Evolutionary conservation across 2,113 vertebrate genomes (phyloP).

Genomic region (Sturnus vulgaris): DNA sequence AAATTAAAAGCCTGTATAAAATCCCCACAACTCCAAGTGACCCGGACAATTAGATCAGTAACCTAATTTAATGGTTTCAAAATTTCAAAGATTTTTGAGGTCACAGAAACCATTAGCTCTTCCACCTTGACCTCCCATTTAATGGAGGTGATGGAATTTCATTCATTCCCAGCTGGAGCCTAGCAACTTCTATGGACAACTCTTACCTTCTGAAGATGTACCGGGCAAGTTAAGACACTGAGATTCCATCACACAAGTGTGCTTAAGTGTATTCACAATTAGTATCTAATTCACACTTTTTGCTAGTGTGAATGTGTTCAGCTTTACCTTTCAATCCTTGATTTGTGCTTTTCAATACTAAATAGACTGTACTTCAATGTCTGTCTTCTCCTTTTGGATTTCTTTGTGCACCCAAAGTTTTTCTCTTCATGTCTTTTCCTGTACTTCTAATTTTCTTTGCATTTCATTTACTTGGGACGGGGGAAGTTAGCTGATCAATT

Average conservation of each 20-base stretch:
- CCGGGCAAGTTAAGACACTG: not conserved
- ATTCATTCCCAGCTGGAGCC: not conserved
- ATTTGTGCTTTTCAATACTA: not conserved
- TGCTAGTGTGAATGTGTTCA: not conserved
- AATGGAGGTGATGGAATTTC: conserved; percentile 31
- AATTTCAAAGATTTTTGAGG: conserved; percentile 45
- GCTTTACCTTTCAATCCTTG: not conserved
- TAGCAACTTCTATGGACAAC: not conserved
- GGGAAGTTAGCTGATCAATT: not conserved
- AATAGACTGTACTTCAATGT: rapidly evolving
- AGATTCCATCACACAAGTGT: not conserved
- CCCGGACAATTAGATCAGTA: conserved; percentile 12
- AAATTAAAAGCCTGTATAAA: not conserved
- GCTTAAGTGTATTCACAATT: not conserved
- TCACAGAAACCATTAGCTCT: conserved; percentile 29
- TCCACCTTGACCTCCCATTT: conserved; percentile 22
- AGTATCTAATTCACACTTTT: not conserved
- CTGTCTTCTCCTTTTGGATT: not conserved
- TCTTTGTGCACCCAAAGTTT: not conserved
- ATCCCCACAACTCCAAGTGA: not conserved
- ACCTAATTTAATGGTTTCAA: conserved; percentile 21
- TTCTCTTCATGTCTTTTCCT: not conserved
- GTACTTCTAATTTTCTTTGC: not conserved
- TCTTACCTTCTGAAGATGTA: not conserved
- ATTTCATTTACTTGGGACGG: not conserved